Evolutionary conservation across 2,888 invertebrate genomes (phyloP).

Genomic region (Ischnura elegans): DNA sequence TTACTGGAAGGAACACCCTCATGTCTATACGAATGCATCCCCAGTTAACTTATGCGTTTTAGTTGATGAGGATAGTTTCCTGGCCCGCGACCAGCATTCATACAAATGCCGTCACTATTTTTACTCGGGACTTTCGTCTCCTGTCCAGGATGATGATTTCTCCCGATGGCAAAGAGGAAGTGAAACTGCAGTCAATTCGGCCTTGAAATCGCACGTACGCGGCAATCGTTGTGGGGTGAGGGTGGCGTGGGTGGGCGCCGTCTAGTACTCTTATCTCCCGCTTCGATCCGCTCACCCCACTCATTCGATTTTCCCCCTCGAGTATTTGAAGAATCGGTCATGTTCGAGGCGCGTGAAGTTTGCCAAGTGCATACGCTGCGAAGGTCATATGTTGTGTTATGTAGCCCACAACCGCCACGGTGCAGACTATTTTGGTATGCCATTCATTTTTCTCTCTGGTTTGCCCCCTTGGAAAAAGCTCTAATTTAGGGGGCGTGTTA

Average conservation of each 20-base stretch:
- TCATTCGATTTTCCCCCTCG: not conserved
- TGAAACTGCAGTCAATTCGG: not conserved
- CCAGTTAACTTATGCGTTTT: not conserved
- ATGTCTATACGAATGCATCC: too few relatives aligned
- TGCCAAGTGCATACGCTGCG: not conserved
- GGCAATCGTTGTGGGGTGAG: not conserved
- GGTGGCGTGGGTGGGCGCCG: not conserved
- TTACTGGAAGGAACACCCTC: too few relatives aligned
- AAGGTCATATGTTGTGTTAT: too few relatives aligned
- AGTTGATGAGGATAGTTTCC: not conserved
- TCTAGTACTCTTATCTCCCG: not conserved
- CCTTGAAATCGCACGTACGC: not conserved
- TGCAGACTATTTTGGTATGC: too few relatives aligned
- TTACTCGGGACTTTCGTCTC: not conserved
- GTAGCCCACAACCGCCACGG: too few relatives aligned
- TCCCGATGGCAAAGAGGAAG: not conserved
- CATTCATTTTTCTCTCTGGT: too few relatives aligned
- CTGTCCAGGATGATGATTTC: not conserved
- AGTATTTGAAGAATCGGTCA: not conserved
- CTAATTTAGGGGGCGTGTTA: too few relatives aligned
- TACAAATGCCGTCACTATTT: not conserved
- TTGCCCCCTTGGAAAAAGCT: too few relatives aligned
- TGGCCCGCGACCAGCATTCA: not conserved
- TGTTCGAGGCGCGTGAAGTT: not conserved
- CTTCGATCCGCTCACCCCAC: not conserved